Base-by-base conservation (phyloP, 2,113 vertebrate genomes). In the Rhagologus leucostigma region DNA sequence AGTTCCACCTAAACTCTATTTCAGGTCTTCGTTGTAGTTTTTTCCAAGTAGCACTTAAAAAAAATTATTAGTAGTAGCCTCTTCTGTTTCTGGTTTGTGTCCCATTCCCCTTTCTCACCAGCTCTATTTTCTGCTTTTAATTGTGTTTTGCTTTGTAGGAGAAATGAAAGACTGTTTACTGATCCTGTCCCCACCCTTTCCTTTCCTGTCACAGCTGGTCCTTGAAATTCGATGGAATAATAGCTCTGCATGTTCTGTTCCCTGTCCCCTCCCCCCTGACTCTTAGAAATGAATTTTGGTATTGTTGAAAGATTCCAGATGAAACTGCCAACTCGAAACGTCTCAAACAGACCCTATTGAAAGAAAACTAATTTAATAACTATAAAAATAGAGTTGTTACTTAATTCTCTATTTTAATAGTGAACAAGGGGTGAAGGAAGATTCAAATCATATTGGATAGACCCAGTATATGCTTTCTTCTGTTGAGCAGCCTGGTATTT, bases 111-210 rank as follows among this genome's bases (percentile, higher is more conserved):
- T 49, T 64, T 87, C 53, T 64, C 29, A 67, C 7, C 16, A 75
- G 39, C 17, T 78, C 11, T 87, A 32, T 49, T 87, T 95, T 93
- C 50, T 95, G 67, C 4, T 64, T 92, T 90, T 83, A 83, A 92
- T 83, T 92, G 47, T 85, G 23, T 91, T 92, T 91, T 74, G 42
- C 32, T 91, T 87, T 92, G 53, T 37, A 70, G 50, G 10, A 88
- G n/a, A 88, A 95, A 86, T 33, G 41, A 91, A 91, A 73, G 75
- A n/a, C 26, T 96, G 50, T 84, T 94, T 93, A 89, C 77, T 82
- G 84, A 95, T 91, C 56, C 49, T 89, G 44, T 89, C 70, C 56
- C 90, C 85, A 91, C 82, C 79, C 85, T 88, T 93, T 85, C 75
- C 70, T 95, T 92, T 73, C 1, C 11, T 88, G 90, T 83, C 75